phyloP scores from a whole-genome alignment of 1,140 invertebrate genomes.

The Battus philenor region DNA sequence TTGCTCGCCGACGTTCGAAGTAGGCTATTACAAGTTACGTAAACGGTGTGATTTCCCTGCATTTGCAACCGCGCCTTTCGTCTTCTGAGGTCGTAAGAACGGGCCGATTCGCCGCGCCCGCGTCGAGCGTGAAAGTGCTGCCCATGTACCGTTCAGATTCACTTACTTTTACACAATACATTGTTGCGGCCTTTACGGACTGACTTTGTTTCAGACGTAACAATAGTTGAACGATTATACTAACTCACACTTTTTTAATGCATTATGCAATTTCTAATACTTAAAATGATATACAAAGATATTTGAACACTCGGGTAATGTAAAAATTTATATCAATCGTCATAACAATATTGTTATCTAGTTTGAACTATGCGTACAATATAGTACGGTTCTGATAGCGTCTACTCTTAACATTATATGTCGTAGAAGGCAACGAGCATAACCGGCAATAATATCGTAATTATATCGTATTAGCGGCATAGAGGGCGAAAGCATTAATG shows the following conservation, averaged over 20 bases:
- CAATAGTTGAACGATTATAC: background rate
- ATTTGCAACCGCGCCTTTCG: conserved; percentile 32
- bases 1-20: conserved; percentile 7
- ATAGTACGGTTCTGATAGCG: too few species aligned
- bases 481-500: conserved; percentile 43
- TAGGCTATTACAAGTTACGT: conserved; percentile 26
- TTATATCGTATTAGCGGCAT: conserved; percentile 39
- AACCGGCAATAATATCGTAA: conserved; percentile 15
- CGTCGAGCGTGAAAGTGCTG: conserved; percentile 60
- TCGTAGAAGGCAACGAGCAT: too few species aligned
- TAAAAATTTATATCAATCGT: too few species aligned
- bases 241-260: too few species aligned
- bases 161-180: conserved; percentile 43
- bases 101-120: conserved; percentile 19
- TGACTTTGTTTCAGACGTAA: conserved; percentile 4
- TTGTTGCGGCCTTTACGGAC: conserved; percentile 23
- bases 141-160: conserved; percentile 42
- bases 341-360: too few species aligned
- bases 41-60: conserved; percentile 36
- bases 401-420: too few species aligned
- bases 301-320: too few species aligned
- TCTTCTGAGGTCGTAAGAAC: conserved; percentile 30
- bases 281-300: too few species aligned
- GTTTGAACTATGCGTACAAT: too few species aligned
- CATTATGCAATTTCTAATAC: too few species aligned